Percentiles rank a stretch among this genome's conserved stretches.
phyloP scores from a whole-genome alignment of 1,140 invertebrate genomes.

The Coboldia fuscipes region DNA sequence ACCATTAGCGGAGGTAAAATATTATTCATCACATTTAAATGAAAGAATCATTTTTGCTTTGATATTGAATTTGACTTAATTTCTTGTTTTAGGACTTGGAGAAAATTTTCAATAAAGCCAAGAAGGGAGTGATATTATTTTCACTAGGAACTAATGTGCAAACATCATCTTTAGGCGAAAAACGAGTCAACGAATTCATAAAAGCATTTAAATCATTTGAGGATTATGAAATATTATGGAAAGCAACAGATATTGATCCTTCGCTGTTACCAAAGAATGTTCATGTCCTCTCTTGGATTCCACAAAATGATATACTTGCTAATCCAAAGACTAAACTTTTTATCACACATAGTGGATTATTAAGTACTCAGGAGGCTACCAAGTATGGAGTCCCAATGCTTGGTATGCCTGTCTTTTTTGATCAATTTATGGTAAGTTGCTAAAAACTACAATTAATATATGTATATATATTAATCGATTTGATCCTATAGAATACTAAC shows the following conservation, averaged over 20 bases:
- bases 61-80: background rate
- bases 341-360: slow-evolving; percentile 21
- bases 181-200: slow-evolving; percentile 14
- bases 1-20: slow-evolving; percentile 8
- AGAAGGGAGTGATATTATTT: slow-evolving; percentile 15
- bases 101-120: slow-evolving; percentile 9
- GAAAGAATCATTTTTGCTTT: too few relatives aligned
- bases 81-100: slow-evolving; percentile 6
- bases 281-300: slow-evolving; percentile 15
- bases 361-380: slow-evolving; percentile 23
- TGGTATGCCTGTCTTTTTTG: slow-evolving; percentile 23
- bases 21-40: too few relatives aligned
- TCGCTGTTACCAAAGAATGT: slow-evolving; percentile 23
- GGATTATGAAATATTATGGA: slow-evolving; percentile 21
- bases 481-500: too few relatives aligned
- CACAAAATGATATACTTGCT: slow-evolving; percentile 23
- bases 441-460: background rate
- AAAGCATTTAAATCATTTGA: slow-evolving; percentile 18
- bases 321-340: slow-evolving; percentile 7
- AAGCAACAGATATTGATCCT: slow-evolving; percentile 17
- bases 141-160: slow-evolving; percentile 15
- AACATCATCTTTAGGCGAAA: slow-evolving; percentile 11
- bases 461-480: too few relatives aligned
- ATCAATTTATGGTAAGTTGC: slow-evolving; percentile 12
- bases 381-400: slow-evolving; percentile 24